Evolutionary conservation across 1,140 invertebrate genomes (phyloP), one percentile per base, ranked within the genome.

Genomic region (Pinna nobilis): DNA sequence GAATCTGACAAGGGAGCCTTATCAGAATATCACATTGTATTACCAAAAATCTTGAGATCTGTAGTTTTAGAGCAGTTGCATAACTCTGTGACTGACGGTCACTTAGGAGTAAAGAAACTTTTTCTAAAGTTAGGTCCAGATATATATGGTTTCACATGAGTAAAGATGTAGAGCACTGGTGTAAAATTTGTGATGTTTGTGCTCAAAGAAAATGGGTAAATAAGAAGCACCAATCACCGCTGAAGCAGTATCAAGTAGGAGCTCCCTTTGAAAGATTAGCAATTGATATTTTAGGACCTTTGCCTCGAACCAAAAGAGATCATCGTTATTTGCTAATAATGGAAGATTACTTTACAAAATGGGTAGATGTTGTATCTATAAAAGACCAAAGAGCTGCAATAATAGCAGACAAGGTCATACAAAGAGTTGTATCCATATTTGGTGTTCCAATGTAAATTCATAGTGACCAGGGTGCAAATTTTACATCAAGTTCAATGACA

Each of bases 261-360:
- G 33, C 35, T 30, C 64, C 57, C 0, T 18, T 68, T 15, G 66
- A 74, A 28, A 41, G 65, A 33, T 33, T 74, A 5, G 33, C 59
- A 11, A 18, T 74, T 32, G 72, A 74, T 59, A 55, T 68, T 13
- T 23, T 74, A 11, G 65, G 72, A 25, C 39, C 49, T 18, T 9
- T 74, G 44, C 2, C 53, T 9, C 7, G 20, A n/a, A 59, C 51
- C 15, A 3, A 33, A 20, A 69, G 41, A 7, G 53, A 53, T 0
- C 57, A 59, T 32, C 23, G 25, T 44, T 53, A 66, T 50, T 23
- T 37, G 11, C 9, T 53, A 33, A 25, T 53, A 11, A 32, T 35
- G 1, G 28, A 13, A 30, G 50, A 53, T 25, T 70, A 77, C 53
- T 84, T 82, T 28, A 82, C 84, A 1, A 70, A 55, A 23, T 74